Evolutionary conservation across 2,888 invertebrate species (phyloP), one percentile per base, ranked within the genome.

Genomic region (Rhorus exstirpatorius): DNA sequence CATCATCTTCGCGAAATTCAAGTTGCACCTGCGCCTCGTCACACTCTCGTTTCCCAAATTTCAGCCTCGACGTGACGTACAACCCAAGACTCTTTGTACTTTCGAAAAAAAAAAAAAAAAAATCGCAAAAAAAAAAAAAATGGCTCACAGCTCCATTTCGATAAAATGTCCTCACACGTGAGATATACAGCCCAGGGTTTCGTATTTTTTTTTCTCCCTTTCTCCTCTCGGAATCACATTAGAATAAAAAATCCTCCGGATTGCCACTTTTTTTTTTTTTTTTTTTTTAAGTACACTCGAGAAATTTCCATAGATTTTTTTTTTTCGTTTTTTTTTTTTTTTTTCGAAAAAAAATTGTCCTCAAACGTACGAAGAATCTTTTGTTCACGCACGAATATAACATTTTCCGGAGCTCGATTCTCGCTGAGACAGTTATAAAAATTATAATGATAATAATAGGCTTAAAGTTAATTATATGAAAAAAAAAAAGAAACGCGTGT

Each of bases 251-350:
- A 51, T 10, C 14, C 17, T 8, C 26, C 26, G 26, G 24, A 55
- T 44, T 44, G 38, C 60, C 17, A 55, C n/a, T n/a, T n/a, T n/a
- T n/a, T n/a, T n/a, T n/a, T n/a, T n/a, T n/a, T n/a, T n/a, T n/a
- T 61, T 14, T 51, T 35, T 72, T 53, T 81, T 81, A 81, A 81
- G 81, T 81, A 81, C 81, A 81, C 35, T 77, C 26, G 38, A 68
- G 61, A 53, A 17, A 67, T 60, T 38, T 12, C 7, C 31, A 12
- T 7, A 35, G 1, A 51, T 12, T n/a, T 6, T 10, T 12, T 49
- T 14, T 17, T 41, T 17, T 26, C 44, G 17, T 31, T n/a, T 19
- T 19, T 24, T 12, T 1, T 58, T 53, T 14, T 14, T 72, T 10
- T 6, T 35, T 3, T 24, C 1, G 14, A 49, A 70, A 51, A 38